Conservation (phyloP, 2,888 invertebrate genomes). For the Tigriopus californicus region DNA sequence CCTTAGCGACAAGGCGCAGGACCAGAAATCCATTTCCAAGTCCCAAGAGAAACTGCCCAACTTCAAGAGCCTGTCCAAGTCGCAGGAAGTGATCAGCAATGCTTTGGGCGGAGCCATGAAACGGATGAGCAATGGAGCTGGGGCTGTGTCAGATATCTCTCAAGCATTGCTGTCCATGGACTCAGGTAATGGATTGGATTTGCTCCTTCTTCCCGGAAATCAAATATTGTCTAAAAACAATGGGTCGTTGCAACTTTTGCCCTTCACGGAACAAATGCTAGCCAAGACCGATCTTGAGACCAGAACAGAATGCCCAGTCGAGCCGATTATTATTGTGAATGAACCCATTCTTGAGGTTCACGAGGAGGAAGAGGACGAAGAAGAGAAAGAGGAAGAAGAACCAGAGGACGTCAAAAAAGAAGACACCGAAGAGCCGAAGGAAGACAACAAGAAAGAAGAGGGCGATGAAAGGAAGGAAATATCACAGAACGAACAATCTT, state of each 20-base stretch:
- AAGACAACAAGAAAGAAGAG: not conserved
- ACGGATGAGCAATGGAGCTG: slow-evolving; percentile 10
- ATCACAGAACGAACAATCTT: not conserved
- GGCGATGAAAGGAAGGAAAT: not conserved
- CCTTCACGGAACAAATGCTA: not conserved
- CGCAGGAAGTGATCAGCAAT: slow-evolving; percentile 29
- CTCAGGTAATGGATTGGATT: not conserved
- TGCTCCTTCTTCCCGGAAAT: not conserved
- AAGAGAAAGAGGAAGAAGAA: not conserved
- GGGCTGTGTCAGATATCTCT: not conserved
- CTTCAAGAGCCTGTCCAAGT: slow-evolving; percentile 31
- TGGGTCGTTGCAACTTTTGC: not conserved
- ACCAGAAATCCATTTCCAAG: slow-evolving; percentile 18
- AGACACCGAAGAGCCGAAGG: not conserved
- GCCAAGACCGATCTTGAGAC: too few relatives aligned
- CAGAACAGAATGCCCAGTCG: too few relatives aligned
- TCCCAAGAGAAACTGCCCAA: slow-evolving; percentile 34
- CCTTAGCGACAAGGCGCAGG: slow-evolving; percentile 3
- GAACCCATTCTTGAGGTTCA: slow-evolving; percentile 12
- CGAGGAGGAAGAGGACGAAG: slow-evolving; percentile 12
- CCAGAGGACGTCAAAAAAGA: not conserved
- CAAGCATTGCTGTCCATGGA: not conserved
- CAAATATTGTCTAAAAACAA: not conserved
- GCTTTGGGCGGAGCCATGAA: not conserved
- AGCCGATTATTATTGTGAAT: not conserved